Conservation (phyloP, 2,888 invertebrate species). For the Sarcophaga carnaria region DNA sequence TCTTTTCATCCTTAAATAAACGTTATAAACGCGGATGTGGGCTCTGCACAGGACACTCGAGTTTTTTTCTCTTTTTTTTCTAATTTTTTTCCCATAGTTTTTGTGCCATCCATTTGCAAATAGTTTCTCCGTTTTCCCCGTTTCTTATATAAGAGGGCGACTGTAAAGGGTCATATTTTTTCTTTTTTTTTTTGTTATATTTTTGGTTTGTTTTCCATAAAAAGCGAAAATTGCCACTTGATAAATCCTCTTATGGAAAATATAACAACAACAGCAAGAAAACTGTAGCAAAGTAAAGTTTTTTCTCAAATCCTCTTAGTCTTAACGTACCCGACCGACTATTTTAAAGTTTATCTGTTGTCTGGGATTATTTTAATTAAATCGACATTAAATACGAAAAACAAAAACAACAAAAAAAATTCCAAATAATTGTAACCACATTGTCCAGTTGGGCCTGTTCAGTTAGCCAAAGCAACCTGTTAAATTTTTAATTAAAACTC, state of each 20-base stretch:
- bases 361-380: background rate
- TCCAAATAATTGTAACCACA: background rate
- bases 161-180: slow-evolving; percentile 49
- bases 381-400: background rate
- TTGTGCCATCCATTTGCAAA: background rate
- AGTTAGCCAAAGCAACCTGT: background rate
- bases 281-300: background rate
- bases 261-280: background rate
- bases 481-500: background rate
- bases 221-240: slow-evolving; percentile 28
- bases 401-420: background rate
- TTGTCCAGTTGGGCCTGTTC: background rate
- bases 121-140: background rate
- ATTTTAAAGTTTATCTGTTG: background rate
- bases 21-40: background rate
- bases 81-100: slow-evolving; percentile 7
- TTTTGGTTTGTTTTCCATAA: slow-evolving; percentile 38
- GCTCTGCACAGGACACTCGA: background rate
- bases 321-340: background rate
- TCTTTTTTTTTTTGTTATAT: too few relatives aligned
- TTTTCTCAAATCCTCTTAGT: background rate
- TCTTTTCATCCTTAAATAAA: background rate
- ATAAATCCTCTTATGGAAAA: slow-evolving; percentile 54
- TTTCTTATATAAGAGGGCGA: background rate
- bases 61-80: background rate